phyloP scores from a whole-genome alignment of 2,113 vertebrate genomes.

The Petrocephalus zakoni region DNA sequence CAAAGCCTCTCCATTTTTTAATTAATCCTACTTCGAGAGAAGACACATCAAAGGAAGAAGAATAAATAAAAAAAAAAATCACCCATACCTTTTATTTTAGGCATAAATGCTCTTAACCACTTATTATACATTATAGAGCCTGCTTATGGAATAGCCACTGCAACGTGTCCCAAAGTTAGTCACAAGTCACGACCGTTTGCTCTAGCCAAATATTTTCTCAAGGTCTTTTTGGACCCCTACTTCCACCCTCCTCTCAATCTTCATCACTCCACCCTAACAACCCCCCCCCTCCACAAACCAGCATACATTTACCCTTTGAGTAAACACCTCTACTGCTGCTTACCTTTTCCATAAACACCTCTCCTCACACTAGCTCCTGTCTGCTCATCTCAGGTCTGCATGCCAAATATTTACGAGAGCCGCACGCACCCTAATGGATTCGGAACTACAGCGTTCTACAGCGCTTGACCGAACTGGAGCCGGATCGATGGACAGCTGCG shows the following conservation, averaged over 20 bases:
- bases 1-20: neutral
- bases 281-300: neutral
- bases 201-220: neutral
- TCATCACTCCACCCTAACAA: neutral
- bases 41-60: neutral
- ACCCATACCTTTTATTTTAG: neutral
- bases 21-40: neutral
- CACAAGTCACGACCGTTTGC: neutral
- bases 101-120: slow-evolving; percentile 13
- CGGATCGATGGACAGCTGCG: neutral
- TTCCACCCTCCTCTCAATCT: neutral
- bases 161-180: neutral
- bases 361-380: neutral
- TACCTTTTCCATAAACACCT: neutral
- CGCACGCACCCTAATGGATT: neutral
- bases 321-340: neutral
- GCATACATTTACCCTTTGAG: neutral
- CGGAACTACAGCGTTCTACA: neutral
- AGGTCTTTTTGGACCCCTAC: neutral
- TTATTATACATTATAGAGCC: neutral
- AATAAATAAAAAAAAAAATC: neutral
- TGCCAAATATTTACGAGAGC: neutral
- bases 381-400: neutral
- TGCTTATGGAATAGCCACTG: neutral
- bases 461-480: neutral